Percentiles rank a stretch among this genome's conserved stretches.
Conservation (phyloP, 1,140 invertebrate genomes). For the Drosophila repleta region DNA sequence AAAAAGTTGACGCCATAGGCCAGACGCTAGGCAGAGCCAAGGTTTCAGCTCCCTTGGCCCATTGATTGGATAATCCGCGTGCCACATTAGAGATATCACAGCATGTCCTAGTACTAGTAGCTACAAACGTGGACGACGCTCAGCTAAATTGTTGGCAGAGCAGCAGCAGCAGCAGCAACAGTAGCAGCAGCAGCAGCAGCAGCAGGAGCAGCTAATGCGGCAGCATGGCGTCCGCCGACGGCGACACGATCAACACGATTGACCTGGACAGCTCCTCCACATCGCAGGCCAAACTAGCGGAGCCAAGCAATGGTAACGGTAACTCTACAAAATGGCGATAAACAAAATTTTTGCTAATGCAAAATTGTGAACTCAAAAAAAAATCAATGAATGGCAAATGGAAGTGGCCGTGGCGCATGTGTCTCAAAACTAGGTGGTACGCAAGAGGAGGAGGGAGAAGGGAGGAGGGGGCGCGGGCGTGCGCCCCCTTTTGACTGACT, state of each 20-base stretch:
- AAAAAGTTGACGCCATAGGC: slow-evolving; percentile 53
- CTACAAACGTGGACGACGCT: slow-evolving; percentile 11
- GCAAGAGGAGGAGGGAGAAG: slow-evolving; percentile 23
- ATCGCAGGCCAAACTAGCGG: slow-evolving; percentile 74
- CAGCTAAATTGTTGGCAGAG: slow-evolving; percentile 16
- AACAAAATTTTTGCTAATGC: neutral
- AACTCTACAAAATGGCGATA: slow-evolving; percentile 1
- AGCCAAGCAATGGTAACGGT: slow-evolving; percentile 74
- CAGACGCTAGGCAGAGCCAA: slow-evolving; percentile 38
- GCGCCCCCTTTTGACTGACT: slow-evolving; percentile 11
- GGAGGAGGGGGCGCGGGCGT: slow-evolving; percentile 19
- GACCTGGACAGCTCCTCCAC: slow-evolving; percentile 85
- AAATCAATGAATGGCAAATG: slow-evolving; percentile 79
- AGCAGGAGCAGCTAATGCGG: slow-evolving; percentile 38
- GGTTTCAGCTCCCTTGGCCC: slow-evolving; percentile 49
- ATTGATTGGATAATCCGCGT: slow-evolving; percentile 59
- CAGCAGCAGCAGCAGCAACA: slow-evolving; percentile 23
- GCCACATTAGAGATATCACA: neutral
- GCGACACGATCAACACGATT: slow-evolving; percentile 88
- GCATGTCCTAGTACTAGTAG: slow-evolving; percentile 36
- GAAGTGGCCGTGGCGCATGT: slow-evolving; percentile 78
- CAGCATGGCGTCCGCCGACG: slow-evolving; percentile 87
- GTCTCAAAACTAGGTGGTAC: slow-evolving; percentile 52
- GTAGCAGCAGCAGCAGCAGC: slow-evolving; percentile 56
- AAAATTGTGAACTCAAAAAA: slow-evolving; percentile 35